Percentiles rank a stretch among this genome's conserved stretches.
These are phyloP conservation scores for Taphrorychus bicolor DNA, from an alignment of 2,888 invertebrate species.

Conservation along the genomic window DNA sequence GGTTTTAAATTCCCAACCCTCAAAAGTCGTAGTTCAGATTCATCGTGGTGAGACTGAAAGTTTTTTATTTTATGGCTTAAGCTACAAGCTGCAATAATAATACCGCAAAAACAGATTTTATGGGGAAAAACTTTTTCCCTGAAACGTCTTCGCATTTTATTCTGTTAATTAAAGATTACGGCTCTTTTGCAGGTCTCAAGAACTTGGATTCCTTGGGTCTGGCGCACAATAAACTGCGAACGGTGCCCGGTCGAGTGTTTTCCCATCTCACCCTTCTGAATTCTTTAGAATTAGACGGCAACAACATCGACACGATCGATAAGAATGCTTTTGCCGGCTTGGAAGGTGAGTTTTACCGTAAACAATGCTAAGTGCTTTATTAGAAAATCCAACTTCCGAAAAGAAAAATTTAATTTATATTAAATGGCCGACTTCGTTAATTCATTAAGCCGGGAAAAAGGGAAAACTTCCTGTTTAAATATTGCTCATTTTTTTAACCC, in stretches of 20 bases:
- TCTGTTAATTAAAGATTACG: not conserved
- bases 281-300: constrained; percentile 88
- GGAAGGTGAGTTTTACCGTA: constrained; percentile 72
- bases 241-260: constrained; percentile 83
- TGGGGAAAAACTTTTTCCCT: no score
- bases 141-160: not conserved
- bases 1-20: no score
- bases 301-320: constrained; percentile 80
- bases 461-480: not conserved
- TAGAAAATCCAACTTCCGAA: not conserved
- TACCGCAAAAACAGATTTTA: not conserved
- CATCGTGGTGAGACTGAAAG: no score
- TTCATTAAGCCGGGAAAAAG: not conserved
- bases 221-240: constrained; percentile 83
- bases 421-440: not conserved
- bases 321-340: constrained; percentile 86
- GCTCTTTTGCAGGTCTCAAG: constrained; percentile 69
- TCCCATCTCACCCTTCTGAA: constrained; percentile 81
- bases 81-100: no score
- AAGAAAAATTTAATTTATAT: not conserved
- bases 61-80: no score
- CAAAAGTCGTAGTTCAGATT: no score
- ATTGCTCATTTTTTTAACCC: not conserved
- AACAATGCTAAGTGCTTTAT: not conserved
- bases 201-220: constrained; percentile 84